Evolutionary conservation across 2,888 invertebrate species (phyloP).

Genomic region (Cyclophora punctaria): DNA sequence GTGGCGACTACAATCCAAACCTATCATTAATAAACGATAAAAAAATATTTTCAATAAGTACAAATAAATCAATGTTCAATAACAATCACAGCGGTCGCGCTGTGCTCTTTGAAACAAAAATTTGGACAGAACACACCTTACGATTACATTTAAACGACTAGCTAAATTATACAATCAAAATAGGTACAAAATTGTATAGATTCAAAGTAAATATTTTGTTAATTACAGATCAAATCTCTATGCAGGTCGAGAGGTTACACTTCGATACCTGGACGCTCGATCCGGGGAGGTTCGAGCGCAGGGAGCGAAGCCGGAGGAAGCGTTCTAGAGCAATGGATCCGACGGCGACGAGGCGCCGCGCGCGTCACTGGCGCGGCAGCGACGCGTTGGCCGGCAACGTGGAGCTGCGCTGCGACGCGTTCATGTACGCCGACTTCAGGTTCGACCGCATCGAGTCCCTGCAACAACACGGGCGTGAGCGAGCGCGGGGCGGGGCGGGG

Average conservation of each 20-base stretch:
- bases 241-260: constrained; percentile 3
- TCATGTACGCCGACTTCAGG: constrained; percentile 82
- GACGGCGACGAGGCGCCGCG: background rate
- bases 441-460: constrained; percentile 88
- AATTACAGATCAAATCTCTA: constrained; percentile 27
- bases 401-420: constrained; percentile 86
- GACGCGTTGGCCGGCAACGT: constrained; percentile 91
- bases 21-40: constrained; percentile 21
- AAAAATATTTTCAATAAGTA: constrained; percentile 38
- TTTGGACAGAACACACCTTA: constrained; percentile 45
- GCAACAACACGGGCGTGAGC: constrained; percentile 48
- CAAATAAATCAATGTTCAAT: constrained; percentile 37
- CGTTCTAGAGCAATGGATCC: too few species aligned
- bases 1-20: constrained; percentile 17
- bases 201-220: constrained; percentile 28
- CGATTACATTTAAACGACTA: constrained; percentile 45
- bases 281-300: background rate
- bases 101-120: constrained; percentile 39
- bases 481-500: constrained; percentile 49
- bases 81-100: constrained; percentile 32
- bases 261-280: background rate
- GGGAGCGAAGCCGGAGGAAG: constrained; percentile 1
- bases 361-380: constrained; percentile 74
- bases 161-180: constrained; percentile 42
- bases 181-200: constrained; percentile 28